phyloP scores from a whole-genome alignment of 2,797 vertebrate species.

The Vultur gryphus region DNA sequence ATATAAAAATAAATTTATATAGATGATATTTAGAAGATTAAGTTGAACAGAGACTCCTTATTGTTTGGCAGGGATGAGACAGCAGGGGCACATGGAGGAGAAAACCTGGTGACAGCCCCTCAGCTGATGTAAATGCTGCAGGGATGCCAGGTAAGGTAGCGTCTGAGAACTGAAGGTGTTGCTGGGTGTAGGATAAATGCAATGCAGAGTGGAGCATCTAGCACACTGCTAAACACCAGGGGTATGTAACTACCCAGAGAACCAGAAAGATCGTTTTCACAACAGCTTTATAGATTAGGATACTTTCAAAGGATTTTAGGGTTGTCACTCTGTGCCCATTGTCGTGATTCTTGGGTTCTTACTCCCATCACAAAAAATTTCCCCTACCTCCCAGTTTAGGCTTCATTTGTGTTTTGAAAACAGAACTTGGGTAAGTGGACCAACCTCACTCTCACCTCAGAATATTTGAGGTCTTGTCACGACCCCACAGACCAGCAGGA shows the following conservation, averaged over 20 bases:
- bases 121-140: background rate
- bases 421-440: background rate
- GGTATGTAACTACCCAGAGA: background rate
- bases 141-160: background rate
- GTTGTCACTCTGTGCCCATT: rapidly evolving
- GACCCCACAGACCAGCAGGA: background rate
- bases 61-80: background rate
- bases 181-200: background rate
- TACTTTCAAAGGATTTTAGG: background rate
- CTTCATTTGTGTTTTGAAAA: background rate
- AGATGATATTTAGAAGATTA: background rate
- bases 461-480: background rate
- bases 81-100: background rate
- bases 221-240: background rate
- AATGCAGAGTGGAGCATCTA: background rate
- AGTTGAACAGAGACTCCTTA: background rate
- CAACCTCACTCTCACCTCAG: background rate
- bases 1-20: background rate
- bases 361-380: background rate
- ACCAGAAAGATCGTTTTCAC: background rate
- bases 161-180: background rate
- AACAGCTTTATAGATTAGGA: background rate
- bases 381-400: background rate
- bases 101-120: background rate
- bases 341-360: background rate